Evolutionary conservation across 1,140 invertebrate genomes (phyloP).

Genomic region (Eurosta solidaginis): DNA sequence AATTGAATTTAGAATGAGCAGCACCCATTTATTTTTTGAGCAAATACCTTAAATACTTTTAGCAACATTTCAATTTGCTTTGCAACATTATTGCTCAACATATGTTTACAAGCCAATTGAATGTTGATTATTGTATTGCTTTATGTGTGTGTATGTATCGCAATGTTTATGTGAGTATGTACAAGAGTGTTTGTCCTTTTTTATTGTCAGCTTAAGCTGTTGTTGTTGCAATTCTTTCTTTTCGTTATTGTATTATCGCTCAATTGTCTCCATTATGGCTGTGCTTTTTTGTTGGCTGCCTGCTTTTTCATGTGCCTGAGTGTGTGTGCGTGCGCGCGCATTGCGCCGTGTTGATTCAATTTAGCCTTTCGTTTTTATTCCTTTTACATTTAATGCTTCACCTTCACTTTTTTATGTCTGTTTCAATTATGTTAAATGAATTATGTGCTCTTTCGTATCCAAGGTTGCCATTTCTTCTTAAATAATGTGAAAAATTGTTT

Average conservation of each 20-base stretch:
- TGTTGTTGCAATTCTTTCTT: neutral
- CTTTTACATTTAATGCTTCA: neutral
- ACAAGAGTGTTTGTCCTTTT: neutral
- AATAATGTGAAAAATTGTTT: neutral
- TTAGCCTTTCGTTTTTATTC: neutral
- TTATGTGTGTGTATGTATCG: neutral
- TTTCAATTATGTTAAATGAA: neutral
- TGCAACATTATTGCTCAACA: neutral
- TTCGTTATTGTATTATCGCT: neutral
- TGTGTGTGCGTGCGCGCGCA: neutral
- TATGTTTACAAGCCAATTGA: conserved; percentile 19
- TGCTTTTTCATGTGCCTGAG: neutral
- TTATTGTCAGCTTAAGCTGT: neutral
- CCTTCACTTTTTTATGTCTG: neutral
- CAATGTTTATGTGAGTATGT: neutral
- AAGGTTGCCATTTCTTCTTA: neutral
- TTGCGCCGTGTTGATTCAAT: neutral
- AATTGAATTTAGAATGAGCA: conserved; percentile 15
- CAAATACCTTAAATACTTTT: neutral
- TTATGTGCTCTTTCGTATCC: too few species aligned
- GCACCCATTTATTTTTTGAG: neutral
- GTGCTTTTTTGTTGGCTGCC: neutral
- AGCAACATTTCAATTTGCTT: conserved; percentile 10
- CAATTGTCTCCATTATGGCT: conserved; percentile 4
- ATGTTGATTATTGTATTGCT: neutral